These are phyloP conservation scores for Palythoa grandiflora DNA, from an alignment of 92 coral and sea anemone species.

Conservation along the genomic window DNA sequence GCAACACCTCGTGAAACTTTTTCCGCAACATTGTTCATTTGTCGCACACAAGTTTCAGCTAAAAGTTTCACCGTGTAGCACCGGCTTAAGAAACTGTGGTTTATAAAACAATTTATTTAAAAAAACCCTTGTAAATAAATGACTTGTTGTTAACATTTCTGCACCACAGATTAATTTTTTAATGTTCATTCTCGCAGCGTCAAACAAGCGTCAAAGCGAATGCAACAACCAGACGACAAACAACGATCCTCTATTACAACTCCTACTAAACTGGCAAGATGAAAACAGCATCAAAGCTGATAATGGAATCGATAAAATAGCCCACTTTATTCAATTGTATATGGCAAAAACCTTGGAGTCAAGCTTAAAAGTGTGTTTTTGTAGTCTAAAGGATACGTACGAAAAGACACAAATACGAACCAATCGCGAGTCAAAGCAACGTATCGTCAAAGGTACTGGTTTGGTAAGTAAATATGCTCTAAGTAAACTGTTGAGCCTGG, in stretches of 20 bases:
- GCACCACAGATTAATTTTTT: not conserved
- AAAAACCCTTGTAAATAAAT: too few relatives aligned
- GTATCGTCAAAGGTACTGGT: constrained; percentile 63
- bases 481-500: not conserved
- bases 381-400: constrained; percentile 12
- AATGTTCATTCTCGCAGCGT: not conserved
- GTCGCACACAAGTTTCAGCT: too few relatives aligned
- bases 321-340: not conserved
- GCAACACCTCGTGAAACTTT: too few relatives aligned
- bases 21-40: too few relatives aligned
- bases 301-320: too few relatives aligned
- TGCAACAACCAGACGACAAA: not conserved
- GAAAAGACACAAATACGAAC: constrained; percentile 33
- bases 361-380: constrained; percentile 1
- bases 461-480: constrained; percentile 2
- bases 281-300: not conserved
- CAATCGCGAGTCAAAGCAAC: constrained; percentile 32
- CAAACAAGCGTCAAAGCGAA: not conserved
- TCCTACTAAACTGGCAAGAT: not conserved
- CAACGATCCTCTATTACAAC: not conserved
- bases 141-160: too few relatives aligned
- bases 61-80: too few relatives aligned
- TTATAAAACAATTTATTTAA: too few relatives aligned
- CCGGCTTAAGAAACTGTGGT: too few relatives aligned
- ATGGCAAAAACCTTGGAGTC: not conserved